phyloP scores from a whole-genome alignment of 2,113 vertebrate species.

The Atrichornis clamosus region DNA sequence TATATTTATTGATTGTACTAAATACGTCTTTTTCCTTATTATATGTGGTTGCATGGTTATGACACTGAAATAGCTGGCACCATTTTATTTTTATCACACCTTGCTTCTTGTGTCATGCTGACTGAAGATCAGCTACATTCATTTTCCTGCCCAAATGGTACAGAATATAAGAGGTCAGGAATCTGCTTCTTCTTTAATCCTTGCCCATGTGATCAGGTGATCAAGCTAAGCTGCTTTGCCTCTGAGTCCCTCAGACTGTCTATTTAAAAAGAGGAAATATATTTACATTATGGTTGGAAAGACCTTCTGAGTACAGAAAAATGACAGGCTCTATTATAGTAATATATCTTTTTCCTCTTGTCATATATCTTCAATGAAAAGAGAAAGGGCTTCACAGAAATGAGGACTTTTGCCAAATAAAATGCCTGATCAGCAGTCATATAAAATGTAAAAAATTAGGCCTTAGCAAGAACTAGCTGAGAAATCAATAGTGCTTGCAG shows the following conservation, averaged over 20 bases:
- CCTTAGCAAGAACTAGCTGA: background rate
- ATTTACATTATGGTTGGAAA: background rate
- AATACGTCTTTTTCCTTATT: background rate
- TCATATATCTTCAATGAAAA: background rate
- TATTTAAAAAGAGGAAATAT: background rate
- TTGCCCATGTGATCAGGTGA: background rate
- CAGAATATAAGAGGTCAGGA: background rate
- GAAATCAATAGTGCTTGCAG: background rate
- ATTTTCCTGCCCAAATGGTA: background rate
- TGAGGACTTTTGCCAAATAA: fast-evolving
- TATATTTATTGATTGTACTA: background rate
- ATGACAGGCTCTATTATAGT: background rate
- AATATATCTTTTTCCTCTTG: background rate
- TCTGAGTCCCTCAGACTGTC: no score
- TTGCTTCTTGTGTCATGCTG: background rate
- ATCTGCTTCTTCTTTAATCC: background rate
- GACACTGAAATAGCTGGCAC: background rate
- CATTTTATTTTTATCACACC: background rate
- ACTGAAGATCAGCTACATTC: background rate
- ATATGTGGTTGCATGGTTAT: background rate
- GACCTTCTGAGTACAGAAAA: background rate
- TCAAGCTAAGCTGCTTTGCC: background rate
- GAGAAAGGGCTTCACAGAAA: background rate
- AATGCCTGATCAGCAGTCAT: background rate
- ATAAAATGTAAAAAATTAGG: background rate